Conservation (phyloP, 2,888 invertebrate genomes). For the Himalopsyche kuldschensis region DNA sequence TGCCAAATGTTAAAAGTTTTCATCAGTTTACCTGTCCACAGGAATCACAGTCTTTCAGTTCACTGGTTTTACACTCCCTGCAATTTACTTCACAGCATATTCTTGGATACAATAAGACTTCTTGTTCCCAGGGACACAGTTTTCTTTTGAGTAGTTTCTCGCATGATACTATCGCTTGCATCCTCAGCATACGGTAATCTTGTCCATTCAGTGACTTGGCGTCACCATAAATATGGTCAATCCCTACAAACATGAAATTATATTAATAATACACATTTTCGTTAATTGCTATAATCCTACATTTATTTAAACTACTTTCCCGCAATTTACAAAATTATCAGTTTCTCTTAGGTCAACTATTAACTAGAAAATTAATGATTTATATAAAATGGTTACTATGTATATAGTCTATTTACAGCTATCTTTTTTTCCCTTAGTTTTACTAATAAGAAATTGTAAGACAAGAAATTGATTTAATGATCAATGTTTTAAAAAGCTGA, state of each 20-base stretch:
- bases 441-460: too few species aligned
- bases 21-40: conserved; percentile 59
- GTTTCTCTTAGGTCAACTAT: too few species aligned
- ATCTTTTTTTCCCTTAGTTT: too few species aligned
- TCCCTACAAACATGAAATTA: conserved; percentile 46
- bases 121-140: conserved; percentile 68
- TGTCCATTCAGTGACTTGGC: conserved; percentile 58
- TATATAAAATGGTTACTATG: too few species aligned
- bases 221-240: conserved; percentile 58
- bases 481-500: too few species aligned
- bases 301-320: too few species aligned
- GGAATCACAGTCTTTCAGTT: conserved; percentile 57
- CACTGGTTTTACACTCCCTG: conserved; percentile 56
- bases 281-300: too few species aligned
- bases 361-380: too few species aligned
- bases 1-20: background rate
- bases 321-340: too few species aligned
- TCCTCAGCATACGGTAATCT: conserved; percentile 64
- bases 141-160: conserved; percentile 61
- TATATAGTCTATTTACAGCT: too few species aligned
- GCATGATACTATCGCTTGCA: conserved; percentile 63
- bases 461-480: too few species aligned
- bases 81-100: conserved; percentile 62
- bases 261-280: too few species aligned
- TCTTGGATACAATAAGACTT: conserved; percentile 68